Conservation (phyloP, 2,888 invertebrate genomes). For the Leptopterna dolabrata region DNA sequence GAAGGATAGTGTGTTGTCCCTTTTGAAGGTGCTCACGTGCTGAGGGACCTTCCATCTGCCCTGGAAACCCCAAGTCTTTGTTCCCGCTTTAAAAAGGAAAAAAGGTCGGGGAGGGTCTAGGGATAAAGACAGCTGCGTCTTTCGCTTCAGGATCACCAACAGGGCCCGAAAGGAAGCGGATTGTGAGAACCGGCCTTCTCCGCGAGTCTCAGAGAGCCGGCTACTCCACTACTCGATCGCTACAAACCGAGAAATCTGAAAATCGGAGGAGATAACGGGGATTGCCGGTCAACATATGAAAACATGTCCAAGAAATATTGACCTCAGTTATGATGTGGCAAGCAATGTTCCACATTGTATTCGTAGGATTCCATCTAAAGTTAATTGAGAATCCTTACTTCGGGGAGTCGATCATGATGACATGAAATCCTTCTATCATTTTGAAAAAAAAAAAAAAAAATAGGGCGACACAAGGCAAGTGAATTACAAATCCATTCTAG, state of each 20-base stretch:
- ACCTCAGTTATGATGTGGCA: too few relatives aligned
- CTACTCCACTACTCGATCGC: neutral
- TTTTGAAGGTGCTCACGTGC: conserved; percentile 48
- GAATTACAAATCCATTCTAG: too few relatives aligned
- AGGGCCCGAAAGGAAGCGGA: conserved; percentile 20
- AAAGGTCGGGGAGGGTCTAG: conserved; percentile 22
- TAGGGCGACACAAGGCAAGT: too few relatives aligned
- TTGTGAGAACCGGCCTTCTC: conserved; percentile 32
- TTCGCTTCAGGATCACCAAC: conserved; percentile 13
- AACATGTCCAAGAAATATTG: too few relatives aligned
- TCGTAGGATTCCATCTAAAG: too few relatives aligned
- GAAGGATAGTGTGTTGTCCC: conserved; percentile 9
- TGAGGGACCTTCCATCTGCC: conserved; percentile 43
- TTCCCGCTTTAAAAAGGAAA: conserved; percentile 9
- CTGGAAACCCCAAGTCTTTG: conserved; percentile 38
- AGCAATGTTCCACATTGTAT: too few relatives aligned
- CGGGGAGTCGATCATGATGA: too few relatives aligned
- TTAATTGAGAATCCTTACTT: too few relatives aligned
- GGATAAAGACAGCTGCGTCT: conserved; percentile 46
- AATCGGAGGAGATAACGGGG: too few relatives aligned
- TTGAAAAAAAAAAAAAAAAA: too few relatives aligned
- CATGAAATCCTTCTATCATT: too few relatives aligned
- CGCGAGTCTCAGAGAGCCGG: conserved; percentile 25
- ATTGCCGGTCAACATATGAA: too few relatives aligned
- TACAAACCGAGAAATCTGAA: neutral